phyloP scores from a whole-genome alignment of 2,888 invertebrate genomes.

The Bombylius discolor region DNA sequence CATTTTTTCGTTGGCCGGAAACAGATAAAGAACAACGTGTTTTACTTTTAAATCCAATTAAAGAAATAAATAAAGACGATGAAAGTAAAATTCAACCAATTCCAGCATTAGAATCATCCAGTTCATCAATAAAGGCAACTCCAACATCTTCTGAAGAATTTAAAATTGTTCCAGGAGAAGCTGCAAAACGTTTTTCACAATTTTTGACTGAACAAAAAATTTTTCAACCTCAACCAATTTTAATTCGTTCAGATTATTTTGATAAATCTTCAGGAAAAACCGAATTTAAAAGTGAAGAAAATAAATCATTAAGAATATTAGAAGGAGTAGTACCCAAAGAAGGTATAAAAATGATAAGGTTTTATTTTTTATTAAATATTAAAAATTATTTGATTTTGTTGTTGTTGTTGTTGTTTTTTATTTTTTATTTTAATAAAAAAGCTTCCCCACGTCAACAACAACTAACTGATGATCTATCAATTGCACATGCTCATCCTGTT shows the following conservation, averaged over 20 bases:
- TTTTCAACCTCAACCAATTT: not conserved
- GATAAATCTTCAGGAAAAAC: not conserved
- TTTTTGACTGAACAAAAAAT: constrained; percentile 2
- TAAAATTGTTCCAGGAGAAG: not conserved
- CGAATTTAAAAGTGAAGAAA: not conserved
- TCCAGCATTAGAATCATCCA: not conserved
- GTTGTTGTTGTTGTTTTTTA: too few relatives aligned
- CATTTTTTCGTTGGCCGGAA: constrained; percentile 11
- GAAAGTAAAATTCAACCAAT: not conserved
- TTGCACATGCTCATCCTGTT: constrained; percentile 39
- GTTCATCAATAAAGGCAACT: not conserved
- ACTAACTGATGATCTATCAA: constrained; percentile 26
- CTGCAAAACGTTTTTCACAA: not conserved
- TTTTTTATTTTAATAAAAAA: not conserved
- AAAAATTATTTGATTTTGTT: too few relatives aligned
- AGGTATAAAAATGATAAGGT: not conserved
- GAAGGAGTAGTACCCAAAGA: not conserved
- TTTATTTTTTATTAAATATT: too few relatives aligned
- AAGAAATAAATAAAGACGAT: constrained; percentile 14
- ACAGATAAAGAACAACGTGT: constrained; percentile 5
- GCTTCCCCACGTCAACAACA: not conserved
- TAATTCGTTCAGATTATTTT: not conserved
- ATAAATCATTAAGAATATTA: not conserved
- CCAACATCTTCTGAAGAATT: not conserved
- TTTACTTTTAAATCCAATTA: constrained; percentile 17